Evolutionary conservation across 2,888 invertebrate species (phyloP), one percentile per base, ranked within the genome.

Genomic region (Trichopria drosophilae): DNA sequence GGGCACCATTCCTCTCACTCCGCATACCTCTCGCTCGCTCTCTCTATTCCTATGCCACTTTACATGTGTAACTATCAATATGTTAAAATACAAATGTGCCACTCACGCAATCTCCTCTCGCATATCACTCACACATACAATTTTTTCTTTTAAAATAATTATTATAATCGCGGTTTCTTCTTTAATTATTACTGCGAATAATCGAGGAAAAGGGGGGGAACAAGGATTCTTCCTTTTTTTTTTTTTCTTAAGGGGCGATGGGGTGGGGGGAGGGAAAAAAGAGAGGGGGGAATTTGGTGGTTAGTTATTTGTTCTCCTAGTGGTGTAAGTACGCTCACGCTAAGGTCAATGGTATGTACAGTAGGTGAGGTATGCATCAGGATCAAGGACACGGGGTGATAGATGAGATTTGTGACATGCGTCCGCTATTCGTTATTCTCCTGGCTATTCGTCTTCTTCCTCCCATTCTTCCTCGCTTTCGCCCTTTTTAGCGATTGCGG

Each of bases 391-490:
- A 75, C 73, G 72, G 73, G 71, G 69, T 72, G 72, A 69, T 68
- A 69, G 72, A 73, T 73, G 72, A 72, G 71, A 73, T 70, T 70
- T 56, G 70, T 68, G 64, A 69, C 69, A 69, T 70, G 69, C 67
- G 69, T 70, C 72, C 69, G 71, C 71, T 73, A 74, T 32, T 80
- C 79, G 66, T 80, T 80, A 65, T 80, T 79, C 61, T 81, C 81
- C 70, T 83, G 81, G 69, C 81, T 84, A 63, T 61, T 64, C 64
- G 52, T 58, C 58, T 23, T 84, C 86, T 13, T 78, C 84, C 51
- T 84, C 85, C 46, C 83, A 84, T 41, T 82, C 83, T 23, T 78
- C 81, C 35, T 81, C 82, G 42, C 84, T 84, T 52, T 81, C 82
- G 60, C 82, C 83, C 12, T 79, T 76, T 63, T 78, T 79, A 59